A percentile compares a stretch with the other conserved stretches of the same genome.
These are phyloP conservation scores for Nesogale talazaci DNA, from an alignment of 2,113 vertebrate species.

Conservation along the genomic window DNA sequence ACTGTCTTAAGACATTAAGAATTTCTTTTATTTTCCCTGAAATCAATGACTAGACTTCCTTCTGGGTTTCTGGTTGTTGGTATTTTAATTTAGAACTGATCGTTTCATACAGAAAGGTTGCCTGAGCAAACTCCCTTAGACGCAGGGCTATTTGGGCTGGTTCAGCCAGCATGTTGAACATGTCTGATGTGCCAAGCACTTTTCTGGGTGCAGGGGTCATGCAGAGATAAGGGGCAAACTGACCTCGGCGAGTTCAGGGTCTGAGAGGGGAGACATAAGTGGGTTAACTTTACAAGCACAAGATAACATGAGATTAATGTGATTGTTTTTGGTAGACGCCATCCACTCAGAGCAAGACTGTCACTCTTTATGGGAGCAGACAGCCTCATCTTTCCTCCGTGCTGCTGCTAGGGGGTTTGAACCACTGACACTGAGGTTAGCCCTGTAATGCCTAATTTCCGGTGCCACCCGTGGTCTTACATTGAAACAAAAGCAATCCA, in stretches of 20 bases:
- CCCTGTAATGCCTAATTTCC: too few relatives aligned
- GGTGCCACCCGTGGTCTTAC: too few relatives aligned
- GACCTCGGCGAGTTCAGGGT: background rate
- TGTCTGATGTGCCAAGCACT: background rate
- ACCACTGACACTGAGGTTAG: too few relatives aligned
- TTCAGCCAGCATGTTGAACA: background rate
- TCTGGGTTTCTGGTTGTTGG: background rate
- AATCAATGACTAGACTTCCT: background rate
- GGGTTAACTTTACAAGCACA: background rate
- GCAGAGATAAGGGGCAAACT: background rate
- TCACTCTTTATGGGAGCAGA: too few relatives aligned
- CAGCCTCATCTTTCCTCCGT: too few relatives aligned
- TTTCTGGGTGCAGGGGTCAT: background rate
- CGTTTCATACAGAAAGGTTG: background rate
- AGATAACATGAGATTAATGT: too few relatives aligned
- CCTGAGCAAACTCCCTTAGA: background rate
- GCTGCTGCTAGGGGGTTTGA: too few relatives aligned
- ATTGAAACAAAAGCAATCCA: background rate
- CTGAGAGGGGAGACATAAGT: background rate
- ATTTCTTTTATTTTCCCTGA: background rate
- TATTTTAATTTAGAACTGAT: background rate
- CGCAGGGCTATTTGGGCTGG: background rate
- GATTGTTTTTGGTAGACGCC: background rate
- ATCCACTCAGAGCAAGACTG: too few relatives aligned
- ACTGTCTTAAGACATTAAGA: conserved; percentile 29